Percentiles rank a stretch among this genome's conserved stretches.
Conservation (phyloP, 2,888 invertebrate genomes). For the Idaea dimidiata region DNA sequence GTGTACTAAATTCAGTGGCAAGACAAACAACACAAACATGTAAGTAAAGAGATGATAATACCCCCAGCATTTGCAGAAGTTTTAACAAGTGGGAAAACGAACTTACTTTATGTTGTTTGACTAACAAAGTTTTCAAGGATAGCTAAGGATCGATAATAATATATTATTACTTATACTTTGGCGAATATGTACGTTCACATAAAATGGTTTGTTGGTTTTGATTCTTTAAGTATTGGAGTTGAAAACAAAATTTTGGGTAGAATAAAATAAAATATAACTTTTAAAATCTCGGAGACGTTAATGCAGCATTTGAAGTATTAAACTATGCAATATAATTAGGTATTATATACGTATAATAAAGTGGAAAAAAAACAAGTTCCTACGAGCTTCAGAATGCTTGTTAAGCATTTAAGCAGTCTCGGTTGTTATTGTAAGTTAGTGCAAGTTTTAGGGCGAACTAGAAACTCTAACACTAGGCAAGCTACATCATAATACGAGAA, state of each 20-base stretch:
- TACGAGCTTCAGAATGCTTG: too few species aligned
- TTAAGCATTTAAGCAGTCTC: too few species aligned
- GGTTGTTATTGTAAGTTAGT: too few species aligned
- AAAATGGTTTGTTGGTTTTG: constrained; percentile 3
- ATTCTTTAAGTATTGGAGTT: neutral
- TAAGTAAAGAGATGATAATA: constrained; percentile 35
- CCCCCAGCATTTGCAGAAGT: constrained; percentile 32
- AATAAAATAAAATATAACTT: neutral
- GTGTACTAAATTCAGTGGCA: constrained; percentile 6
- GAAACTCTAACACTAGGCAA: too few species aligned
- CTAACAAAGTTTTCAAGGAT: constrained; percentile 32
- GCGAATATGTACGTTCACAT: neutral
- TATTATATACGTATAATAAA: too few species aligned
- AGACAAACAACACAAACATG: constrained; percentile 34
- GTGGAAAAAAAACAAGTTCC: too few species aligned
- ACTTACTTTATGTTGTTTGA: constrained; percentile 31
- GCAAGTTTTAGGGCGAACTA: too few species aligned
- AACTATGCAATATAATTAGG: too few species aligned
- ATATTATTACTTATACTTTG: constrained; percentile 13
- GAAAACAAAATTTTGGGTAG: neutral
- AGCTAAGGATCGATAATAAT: constrained; percentile 28
- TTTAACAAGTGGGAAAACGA: constrained; percentile 31
- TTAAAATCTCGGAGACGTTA: neutral
- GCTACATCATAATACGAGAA: too few species aligned
- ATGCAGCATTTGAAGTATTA: too few species aligned